Evolutionary conservation across 2,888 invertebrate genomes (phyloP), one percentile per base, ranked within the genome.

Genomic region (Xiphydria camelus): DNA sequence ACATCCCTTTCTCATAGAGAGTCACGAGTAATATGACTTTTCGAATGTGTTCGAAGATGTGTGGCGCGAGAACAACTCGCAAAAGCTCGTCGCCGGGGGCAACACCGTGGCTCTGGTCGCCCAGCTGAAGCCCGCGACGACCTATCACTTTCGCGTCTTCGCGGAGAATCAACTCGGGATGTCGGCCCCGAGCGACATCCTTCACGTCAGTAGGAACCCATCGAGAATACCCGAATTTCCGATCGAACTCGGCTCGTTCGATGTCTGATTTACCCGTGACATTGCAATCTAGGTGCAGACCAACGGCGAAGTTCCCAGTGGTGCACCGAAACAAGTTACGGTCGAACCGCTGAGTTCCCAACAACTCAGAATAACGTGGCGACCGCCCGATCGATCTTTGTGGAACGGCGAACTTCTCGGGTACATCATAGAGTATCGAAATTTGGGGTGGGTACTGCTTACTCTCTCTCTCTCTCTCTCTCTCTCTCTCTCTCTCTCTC

Each of bases 361-460:
- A 46, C 84, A 88, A 66, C 75, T 89, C 33, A 80, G 84, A 59
- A 84, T 88, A 49, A 82, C 84, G n/a, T 89, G 89, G 89, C 82
- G 86, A 41, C 83, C 88, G 4, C 89, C 89, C 0, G 80, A 84
- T 25, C 78, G 84, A n/a, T 85, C 85, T 45, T 78, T 84, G 0
- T 86, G 87, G 84, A 88, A 89, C 69, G 89, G 89, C 0, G 84
- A 87, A 52, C 82, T 89, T 37, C 78, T 86, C 7, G 89, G 89
- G 6, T 89, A 89, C 72, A 83, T 83, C 20, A 83, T 87, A 47
- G 67, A 66, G 45, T 73, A 70, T 53, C 69, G 72, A 49, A 74
- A 69, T 57, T 59, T 71, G 38, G 69, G 75, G 76, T 76, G 2
- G 10, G 38, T 25, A 38, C n/a, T n/a, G n/a, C n/a, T n/a, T n/a